Percentiles rank a stretch among this genome's conserved stretches.
These are phyloP conservation scores for Python bivittatus DNA, from an alignment of 2,113 vertebrate genomes.

Conservation along the genomic window DNA sequence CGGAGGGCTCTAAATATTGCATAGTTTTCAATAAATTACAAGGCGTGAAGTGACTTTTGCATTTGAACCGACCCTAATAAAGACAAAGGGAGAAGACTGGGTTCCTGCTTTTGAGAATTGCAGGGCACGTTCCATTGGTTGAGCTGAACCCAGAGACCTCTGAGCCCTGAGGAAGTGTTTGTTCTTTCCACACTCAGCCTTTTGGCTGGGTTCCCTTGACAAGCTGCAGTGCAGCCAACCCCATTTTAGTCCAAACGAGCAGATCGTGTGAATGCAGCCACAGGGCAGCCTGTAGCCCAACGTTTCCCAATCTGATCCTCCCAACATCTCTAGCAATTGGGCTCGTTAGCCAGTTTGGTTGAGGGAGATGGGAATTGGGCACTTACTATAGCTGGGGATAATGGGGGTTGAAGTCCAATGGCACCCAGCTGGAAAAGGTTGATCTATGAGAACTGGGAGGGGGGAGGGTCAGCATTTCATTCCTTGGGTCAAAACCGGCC, in stretches of 20 bases:
- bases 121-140: background rate
- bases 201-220: background rate
- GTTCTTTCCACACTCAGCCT: background rate
- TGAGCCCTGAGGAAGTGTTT: no score
- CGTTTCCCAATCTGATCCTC: background rate
- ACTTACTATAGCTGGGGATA: background rate
- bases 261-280: background rate
- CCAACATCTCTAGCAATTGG: background rate
- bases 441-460: background rate
- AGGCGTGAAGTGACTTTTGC: background rate
- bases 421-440: background rate
- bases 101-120: background rate
- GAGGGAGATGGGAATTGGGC: background rate
- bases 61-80: background rate
- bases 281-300: no score
- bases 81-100: background rate
- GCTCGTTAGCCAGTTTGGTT: no score
- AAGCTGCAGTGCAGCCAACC: background rate
- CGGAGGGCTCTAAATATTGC: background rate
- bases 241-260: background rate
- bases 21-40: background rate
- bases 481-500: background rate
- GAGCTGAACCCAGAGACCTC: background rate
- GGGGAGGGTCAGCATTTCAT: background rate
- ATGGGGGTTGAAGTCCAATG: background rate